Conservation (phyloP, 92 coral and sea anemone species). For the Anthopleura xanthogrammica region DNA sequence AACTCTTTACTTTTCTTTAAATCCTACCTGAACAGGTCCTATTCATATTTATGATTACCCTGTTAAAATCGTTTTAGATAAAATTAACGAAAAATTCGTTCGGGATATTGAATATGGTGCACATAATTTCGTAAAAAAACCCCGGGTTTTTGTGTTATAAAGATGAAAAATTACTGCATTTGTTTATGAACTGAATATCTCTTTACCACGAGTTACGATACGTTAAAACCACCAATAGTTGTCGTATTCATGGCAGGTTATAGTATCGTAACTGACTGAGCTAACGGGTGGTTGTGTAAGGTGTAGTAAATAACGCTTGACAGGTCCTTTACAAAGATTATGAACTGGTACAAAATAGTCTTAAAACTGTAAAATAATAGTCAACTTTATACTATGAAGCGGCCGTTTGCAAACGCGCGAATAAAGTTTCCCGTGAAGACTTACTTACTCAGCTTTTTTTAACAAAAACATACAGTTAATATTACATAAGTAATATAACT, state of each 20-base stretch:
- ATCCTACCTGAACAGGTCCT: constrained; percentile 8
- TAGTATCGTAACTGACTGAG: neutral
- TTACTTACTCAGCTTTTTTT: no score
- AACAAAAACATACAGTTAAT: no score
- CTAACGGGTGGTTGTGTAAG: neutral
- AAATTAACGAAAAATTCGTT: neutral
- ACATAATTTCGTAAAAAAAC: no score
- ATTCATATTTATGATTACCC: constrained; percentile 5
- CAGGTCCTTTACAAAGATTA: neutral
- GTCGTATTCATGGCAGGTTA: neutral
- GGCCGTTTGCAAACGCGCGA: no score
- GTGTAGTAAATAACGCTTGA: neutral
- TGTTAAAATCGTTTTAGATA: neutral
- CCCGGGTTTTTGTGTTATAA: no score
- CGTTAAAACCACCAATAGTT: constrained; percentile 3
- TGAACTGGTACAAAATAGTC: neutral
- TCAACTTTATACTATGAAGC: neutral
- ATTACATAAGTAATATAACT: no score
- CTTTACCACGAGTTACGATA: neutral
- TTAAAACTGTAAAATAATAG: neutral
- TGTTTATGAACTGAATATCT: neutral
- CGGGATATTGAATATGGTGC: no score
- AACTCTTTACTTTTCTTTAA: constrained; percentile 15
- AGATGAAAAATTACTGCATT: neutral
- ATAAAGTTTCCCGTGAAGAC: no score